Conservation (phyloP, 2,888 invertebrate genomes). For the Adelphocoris suturalis region DNA sequence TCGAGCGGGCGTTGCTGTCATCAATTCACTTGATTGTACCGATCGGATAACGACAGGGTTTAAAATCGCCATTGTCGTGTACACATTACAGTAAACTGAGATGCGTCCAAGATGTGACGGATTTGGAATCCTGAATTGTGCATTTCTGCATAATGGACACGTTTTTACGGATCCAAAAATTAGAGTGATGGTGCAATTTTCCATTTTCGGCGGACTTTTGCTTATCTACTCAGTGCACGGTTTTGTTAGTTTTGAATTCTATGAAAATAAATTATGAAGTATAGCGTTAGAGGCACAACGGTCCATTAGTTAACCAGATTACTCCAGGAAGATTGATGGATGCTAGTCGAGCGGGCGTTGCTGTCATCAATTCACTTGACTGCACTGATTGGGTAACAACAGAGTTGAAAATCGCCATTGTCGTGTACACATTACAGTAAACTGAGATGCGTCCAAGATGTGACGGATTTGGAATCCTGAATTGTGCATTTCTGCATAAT, state of each 20-base stretch:
- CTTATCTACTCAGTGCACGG: too few species aligned
- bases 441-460: neutral
- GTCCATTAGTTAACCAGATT: constrained; percentile 54
- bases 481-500: too few species aligned
- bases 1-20: neutral
- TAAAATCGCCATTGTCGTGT: neutral
- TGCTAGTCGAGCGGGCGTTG: constrained; percentile 3
- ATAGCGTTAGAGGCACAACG: too few species aligned
- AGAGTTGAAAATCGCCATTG: neutral
- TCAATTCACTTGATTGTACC: constrained; percentile 33
- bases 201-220: too few species aligned
- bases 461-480: neutral
- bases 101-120: neutral
- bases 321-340: constrained; percentile 15
- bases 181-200: too few species aligned
- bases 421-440: neutral
- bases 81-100: neutral
- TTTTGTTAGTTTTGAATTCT: too few species aligned
- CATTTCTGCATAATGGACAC: too few species aligned
- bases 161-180: too few species aligned
- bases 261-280: too few species aligned
- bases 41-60: neutral
- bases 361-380: constrained; percentile 9
- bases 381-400: neutral
- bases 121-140: too few species aligned